Evolutionary conservation across 2,888 invertebrate genomes (phyloP).

Genomic region (Ennomos fuscantarius): DNA sequence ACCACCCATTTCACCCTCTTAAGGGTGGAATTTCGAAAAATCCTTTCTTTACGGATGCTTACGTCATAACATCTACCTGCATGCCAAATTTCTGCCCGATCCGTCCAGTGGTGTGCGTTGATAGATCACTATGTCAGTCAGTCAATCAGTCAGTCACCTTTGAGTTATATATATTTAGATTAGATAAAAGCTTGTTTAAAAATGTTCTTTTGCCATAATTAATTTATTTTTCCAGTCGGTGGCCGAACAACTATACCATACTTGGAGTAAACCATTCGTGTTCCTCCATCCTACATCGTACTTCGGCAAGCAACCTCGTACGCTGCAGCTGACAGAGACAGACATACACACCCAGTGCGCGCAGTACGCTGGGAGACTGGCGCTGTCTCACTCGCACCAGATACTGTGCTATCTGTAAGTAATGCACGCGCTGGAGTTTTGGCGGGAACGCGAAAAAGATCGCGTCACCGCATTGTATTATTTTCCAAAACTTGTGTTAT

Average conservation of each 20-base stretch:
- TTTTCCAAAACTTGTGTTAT: too few relatives aligned
- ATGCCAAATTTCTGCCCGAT: too few relatives aligned
- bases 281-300: constrained; percentile 96
- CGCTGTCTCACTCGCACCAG: constrained; percentile 93
- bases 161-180: too few relatives aligned
- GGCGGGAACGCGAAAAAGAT: too few relatives aligned
- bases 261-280: constrained; percentile 94
- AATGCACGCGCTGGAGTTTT: constrained; percentile 1
- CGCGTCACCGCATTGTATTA: too few relatives aligned
- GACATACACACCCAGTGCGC: constrained; percentile 87
- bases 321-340: constrained; percentile 90
- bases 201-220: neutral
- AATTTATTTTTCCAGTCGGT: constrained; percentile 81
- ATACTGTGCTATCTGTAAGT: constrained; percentile 94
- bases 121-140: too few relatives aligned
- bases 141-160: too few relatives aligned
- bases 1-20: too few relatives aligned
- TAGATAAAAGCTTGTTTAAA: neutral
- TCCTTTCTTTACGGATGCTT: too few relatives aligned
- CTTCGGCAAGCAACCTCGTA: constrained; percentile 92
- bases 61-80: too few relatives aligned
- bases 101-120: too few relatives aligned
- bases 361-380: constrained; percentile 89
- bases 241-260: constrained; percentile 93
- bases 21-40: too few relatives aligned